These are phyloP conservation scores for Ploceus nigricollis DNA, from an alignment of 2,113 vertebrate species.

Conservation along the genomic window DNA sequence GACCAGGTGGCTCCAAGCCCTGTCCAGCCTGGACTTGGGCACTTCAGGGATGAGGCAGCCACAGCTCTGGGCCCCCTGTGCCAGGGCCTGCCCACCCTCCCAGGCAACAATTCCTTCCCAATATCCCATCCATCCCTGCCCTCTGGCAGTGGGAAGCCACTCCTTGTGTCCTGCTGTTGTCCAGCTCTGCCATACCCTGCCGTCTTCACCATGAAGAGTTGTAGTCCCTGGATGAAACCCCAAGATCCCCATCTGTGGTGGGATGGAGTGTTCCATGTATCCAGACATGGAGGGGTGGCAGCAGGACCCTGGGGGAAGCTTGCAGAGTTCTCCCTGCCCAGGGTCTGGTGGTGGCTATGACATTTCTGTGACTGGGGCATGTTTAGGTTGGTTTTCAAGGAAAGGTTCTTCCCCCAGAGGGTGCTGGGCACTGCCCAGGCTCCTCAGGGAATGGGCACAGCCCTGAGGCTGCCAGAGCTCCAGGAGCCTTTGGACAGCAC, in stretches of 20 bases:
- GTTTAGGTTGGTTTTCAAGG: neutral
- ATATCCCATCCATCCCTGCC: accelerated
- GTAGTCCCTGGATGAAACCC: neutral
- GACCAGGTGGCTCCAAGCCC: accelerated
- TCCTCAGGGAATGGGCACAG: neutral
- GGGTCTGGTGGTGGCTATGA: neutral
- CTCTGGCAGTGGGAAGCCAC: neutral
- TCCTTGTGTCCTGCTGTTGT: neutral
- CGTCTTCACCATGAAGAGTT: neutral
- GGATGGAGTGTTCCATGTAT: neutral
- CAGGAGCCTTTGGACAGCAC: neutral
- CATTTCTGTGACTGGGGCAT: neutral
- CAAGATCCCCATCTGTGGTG: accelerated
- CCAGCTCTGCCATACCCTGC: neutral
- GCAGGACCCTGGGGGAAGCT: neutral
- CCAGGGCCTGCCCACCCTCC: neutral
- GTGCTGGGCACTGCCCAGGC: neutral
- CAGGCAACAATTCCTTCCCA: neutral
- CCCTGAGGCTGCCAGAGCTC: neutral
- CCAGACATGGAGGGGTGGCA: accelerated
- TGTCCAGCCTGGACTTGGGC: accelerated
- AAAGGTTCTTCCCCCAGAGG: neutral
- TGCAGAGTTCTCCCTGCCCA: neutral
- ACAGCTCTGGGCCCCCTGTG: neutral
- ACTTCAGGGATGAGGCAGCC: neutral